Evolutionary conservation across 1,140 invertebrate species (phyloP).

Genomic region (Leptinotarsa defecta): DNA sequence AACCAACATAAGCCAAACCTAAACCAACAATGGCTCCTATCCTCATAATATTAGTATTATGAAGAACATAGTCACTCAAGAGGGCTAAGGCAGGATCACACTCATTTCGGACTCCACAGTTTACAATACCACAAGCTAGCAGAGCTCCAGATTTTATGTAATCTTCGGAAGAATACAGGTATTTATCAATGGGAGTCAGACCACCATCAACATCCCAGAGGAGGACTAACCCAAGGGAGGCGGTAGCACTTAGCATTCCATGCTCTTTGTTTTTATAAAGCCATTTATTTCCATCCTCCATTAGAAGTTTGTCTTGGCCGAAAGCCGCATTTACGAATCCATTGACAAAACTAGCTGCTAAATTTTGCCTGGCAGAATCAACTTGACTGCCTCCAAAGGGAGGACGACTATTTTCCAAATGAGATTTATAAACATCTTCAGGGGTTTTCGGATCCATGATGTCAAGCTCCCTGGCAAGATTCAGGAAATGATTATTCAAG

Average conservation of each 20-base stretch:
- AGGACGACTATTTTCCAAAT: conserved; percentile 89
- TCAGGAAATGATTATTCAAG: conserved; percentile 94
- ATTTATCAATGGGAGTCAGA: conserved; percentile 97
- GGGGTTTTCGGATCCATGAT: conserved; percentile 99
- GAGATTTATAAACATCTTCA: conserved; percentile 99
- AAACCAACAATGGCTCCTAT: conserved; percentile 94
- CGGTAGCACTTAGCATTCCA: conserved; percentile 97
- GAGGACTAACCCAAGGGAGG: conserved; percentile 90
- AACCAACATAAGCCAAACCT: conserved; percentile 97
- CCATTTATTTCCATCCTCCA: conserved; percentile 98
- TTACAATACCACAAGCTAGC: conserved; percentile 96
- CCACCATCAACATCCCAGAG: conserved; percentile 99
- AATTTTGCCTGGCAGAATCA: conserved; percentile 94
- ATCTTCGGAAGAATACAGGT: conserved; percentile 96
- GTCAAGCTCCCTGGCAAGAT: conserved; percentile 95
- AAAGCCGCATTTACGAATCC: conserved; percentile 99
- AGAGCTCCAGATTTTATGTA: conserved; percentile 94
- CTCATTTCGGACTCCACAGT: conserved; percentile 97
- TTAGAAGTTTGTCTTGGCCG: conserved; percentile 94
- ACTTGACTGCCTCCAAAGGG: conserved; percentile 83
- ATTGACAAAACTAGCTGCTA: conserved; percentile 98
- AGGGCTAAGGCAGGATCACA: conserved; percentile 98
- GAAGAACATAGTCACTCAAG: conserved; percentile 93
- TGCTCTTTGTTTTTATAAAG: conserved; percentile 99
- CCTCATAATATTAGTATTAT: conserved; percentile 87